These are phyloP conservation scores for Blastobasis lacticolella DNA, from an alignment of 2,888 invertebrate species.

Conservation along the genomic window DNA sequence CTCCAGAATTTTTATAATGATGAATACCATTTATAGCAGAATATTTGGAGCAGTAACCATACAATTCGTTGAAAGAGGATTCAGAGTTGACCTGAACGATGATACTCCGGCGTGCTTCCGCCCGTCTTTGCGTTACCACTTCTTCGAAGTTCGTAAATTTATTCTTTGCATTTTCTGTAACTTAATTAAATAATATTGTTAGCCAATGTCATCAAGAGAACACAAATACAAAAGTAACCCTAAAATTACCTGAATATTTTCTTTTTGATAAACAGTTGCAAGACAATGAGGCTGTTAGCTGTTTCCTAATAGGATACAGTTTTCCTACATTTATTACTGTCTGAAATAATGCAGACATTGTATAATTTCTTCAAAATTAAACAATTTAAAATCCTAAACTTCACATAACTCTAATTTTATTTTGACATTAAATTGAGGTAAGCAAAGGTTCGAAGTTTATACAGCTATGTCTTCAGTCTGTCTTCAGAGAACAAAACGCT, in stretches of 20 bases:
- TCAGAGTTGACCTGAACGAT: slow-evolving; percentile 85
- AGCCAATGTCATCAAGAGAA: slow-evolving; percentile 19
- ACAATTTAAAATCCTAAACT: no score
- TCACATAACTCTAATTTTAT: no score
- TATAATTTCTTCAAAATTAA: slow-evolving; percentile 8
- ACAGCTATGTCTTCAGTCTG: no score
- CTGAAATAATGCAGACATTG: slow-evolving; percentile 62
- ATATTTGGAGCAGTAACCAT: slow-evolving; percentile 79
- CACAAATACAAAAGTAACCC: slow-evolving; percentile 7
- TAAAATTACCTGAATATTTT: slow-evolving; percentile 45
- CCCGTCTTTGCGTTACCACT: slow-evolving; percentile 72
- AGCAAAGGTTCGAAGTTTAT: no score
- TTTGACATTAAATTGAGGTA: no score
- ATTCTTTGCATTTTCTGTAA: slow-evolving; percentile 46
- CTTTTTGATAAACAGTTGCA: slow-evolving; percentile 42
- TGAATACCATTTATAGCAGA: slow-evolving; percentile 78
- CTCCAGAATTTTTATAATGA: slow-evolving; percentile 73
- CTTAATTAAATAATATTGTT: slow-evolving; percentile 25
- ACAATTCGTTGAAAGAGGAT: slow-evolving; percentile 78
- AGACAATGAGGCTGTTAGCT: slow-evolving; percentile 26
- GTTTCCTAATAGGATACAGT: slow-evolving; percentile 38
- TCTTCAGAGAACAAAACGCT: no score
- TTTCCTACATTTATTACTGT: slow-evolving; percentile 42
- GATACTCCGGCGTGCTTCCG: slow-evolving; percentile 80
- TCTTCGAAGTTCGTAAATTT: slow-evolving; percentile 69